A percentile compares a stretch with the other conserved stretches of the same genome.
phyloP scores from a whole-genome alignment of 2,113 vertebrate genomes.

The Sorex araneus region DNA sequence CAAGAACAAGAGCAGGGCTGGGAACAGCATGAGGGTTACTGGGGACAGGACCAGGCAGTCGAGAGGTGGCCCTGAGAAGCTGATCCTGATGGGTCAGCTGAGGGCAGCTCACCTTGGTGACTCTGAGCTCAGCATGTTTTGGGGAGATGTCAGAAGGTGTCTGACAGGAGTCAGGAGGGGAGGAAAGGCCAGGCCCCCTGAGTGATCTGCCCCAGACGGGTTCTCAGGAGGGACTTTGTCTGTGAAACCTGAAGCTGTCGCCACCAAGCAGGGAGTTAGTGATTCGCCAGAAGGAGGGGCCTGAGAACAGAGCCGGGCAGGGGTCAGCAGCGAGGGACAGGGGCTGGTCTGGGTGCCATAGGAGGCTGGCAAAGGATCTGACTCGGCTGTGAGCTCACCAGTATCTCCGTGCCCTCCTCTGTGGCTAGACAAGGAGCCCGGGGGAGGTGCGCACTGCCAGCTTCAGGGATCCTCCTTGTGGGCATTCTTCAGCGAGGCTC shows the following conservation, averaged over 20 bases:
- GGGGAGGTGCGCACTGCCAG: accelerated
- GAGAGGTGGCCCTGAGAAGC: background rate
- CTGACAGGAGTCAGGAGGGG: background rate
- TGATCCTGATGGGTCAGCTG: background rate
- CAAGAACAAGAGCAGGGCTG: background rate
- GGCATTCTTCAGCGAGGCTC: background rate
- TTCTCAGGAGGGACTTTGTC: background rate
- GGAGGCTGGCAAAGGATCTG: background rate
- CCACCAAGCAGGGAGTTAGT: background rate
- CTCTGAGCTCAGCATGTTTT: background rate
- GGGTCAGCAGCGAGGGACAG: background rate
- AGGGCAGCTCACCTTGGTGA: background rate
- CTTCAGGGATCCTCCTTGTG: background rate
- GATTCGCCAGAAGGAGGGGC: no score
- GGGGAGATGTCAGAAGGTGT: accelerated
- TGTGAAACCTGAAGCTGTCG: background rate
- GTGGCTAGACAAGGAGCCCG: background rate
- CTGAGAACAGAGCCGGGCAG: background rate
- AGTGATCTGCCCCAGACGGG: background rate
- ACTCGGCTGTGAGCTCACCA: background rate
- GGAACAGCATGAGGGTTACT: background rate
- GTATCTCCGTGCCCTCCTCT: no score
- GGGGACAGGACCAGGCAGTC: background rate
- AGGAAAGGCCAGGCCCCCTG: background rate
- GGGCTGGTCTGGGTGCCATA: background rate